phyloP scores from a whole-genome alignment of 2,888 invertebrate species.

The Apamea monoglypha region DNA sequence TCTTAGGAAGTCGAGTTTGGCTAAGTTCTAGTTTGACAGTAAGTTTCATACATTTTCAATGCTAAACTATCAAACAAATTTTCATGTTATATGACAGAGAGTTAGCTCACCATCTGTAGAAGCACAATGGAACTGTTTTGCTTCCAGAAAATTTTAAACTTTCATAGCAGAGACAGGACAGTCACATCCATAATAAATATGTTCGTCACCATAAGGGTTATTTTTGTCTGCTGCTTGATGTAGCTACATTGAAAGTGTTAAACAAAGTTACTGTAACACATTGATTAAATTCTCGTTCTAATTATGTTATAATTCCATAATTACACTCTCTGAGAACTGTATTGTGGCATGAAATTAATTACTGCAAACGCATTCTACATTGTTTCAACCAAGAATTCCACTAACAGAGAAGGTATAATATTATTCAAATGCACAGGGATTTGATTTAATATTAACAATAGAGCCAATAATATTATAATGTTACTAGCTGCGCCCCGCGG shows the following conservation, averaged over 20 bases:
- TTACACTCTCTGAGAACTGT: slow-evolving; percentile 30
- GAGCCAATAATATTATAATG: neutral
- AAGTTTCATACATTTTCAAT: neutral
- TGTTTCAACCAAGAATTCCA: slow-evolving; percentile 42
- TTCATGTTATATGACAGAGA: neutral
- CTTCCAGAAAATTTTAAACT: neutral
- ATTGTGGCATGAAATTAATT: slow-evolving; percentile 53
- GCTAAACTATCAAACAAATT: no score
- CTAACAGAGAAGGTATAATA: slow-evolving; percentile 19
- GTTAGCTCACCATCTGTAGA: neutral
- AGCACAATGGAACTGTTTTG: neutral
- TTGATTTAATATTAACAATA: neutral
- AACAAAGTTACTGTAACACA: slow-evolving; percentile 25
- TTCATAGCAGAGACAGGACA: neutral
- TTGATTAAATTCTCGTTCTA: slow-evolving; percentile 24
- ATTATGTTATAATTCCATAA: slow-evolving; percentile 39
- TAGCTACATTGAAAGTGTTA: neutral
- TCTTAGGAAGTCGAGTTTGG: neutral
- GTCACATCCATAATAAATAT: neutral
- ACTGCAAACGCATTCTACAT: slow-evolving; percentile 52
- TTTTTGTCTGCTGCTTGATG: neutral
- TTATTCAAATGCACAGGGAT: slow-evolving; percentile 18
- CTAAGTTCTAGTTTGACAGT: no score
- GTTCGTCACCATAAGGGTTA: neutral
- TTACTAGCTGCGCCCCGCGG: no score